Conservation (phyloP, 2,113 vertebrate genomes). For the Pantherophis guttatus region DNA sequence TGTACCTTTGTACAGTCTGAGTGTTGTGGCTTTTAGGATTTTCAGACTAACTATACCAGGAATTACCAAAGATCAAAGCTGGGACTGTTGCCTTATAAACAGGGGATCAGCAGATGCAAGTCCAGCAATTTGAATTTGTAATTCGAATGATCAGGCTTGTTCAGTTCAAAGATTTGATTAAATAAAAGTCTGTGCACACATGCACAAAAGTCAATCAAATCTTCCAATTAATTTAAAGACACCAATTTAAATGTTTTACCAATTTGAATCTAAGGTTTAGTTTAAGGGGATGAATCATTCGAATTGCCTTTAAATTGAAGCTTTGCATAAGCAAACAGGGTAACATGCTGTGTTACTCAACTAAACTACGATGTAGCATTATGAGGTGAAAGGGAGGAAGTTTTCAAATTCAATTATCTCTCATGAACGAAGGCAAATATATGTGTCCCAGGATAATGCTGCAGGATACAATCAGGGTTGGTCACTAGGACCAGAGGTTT, state of each 20-base stretch:
- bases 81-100: neutral
- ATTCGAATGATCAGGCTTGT: neutral
- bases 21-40: neutral
- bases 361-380: neutral
- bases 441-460: neutral
- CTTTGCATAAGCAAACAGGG: neutral
- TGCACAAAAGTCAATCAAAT: neutral
- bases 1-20: neutral
- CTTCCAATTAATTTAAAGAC: neutral
- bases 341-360: neutral
- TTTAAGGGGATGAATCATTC: neutral
- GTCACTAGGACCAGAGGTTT: neutral
- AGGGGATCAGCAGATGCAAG: neutral
- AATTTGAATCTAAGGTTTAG: neutral
- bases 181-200: neutral
- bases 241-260: neutral
- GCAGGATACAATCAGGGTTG: neutral
- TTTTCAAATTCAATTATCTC: neutral
- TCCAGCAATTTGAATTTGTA: neutral
- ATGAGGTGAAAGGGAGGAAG: neutral
- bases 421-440: neutral
- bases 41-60: neutral
- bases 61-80: neutral
- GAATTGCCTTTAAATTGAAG: neutral
- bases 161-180: neutral